Evolutionary conservation across 2,113 vertebrate genomes (phyloP).

Genomic region (Zosterops hypoxanthus): DNA sequence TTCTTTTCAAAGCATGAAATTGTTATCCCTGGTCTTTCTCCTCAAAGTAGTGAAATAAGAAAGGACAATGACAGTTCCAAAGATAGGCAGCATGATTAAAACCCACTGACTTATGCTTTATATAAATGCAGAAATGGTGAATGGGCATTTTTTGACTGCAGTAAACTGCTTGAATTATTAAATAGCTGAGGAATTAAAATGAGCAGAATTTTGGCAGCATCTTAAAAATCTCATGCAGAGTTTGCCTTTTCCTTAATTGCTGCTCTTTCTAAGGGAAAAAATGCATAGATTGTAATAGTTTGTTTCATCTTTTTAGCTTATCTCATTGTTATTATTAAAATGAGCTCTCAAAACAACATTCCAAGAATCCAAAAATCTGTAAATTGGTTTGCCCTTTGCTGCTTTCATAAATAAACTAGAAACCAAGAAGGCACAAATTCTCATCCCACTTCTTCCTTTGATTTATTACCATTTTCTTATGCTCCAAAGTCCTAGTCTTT

Average conservation of each 20-base stretch:
- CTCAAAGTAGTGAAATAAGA: neutral
- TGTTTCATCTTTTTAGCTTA: constrained; percentile 5
- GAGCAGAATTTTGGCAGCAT: constrained; percentile 35
- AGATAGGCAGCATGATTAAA: neutral
- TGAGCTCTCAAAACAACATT: neutral
- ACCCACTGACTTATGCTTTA: constrained; percentile 35
- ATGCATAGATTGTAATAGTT: neutral
- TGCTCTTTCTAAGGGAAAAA: constrained; percentile 26
- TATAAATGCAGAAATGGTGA: constrained; percentile 35
- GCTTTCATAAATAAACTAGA: neutral
- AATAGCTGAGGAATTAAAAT: constrained; percentile 47
- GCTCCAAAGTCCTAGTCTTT: neutral
- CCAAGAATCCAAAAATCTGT: neutral
- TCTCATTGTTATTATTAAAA: constrained; percentile 1
- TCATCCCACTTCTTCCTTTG: neutral
- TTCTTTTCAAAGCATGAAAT: neutral
- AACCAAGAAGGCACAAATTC: neutral
- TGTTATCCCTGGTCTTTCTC: neutral
- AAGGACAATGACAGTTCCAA: neutral
- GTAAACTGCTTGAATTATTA: constrained; percentile 53
- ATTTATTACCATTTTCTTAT: neutral
- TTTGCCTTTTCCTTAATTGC: constrained; percentile 46
- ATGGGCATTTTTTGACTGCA: constrained; percentile 30
- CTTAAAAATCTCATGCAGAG: constrained; percentile 7
- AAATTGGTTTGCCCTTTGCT: neutral